These are phyloP conservation scores for Pectinophora gossypiella DNA, from an alignment of 1,140 invertebrate genomes.

Conservation along the genomic window DNA sequence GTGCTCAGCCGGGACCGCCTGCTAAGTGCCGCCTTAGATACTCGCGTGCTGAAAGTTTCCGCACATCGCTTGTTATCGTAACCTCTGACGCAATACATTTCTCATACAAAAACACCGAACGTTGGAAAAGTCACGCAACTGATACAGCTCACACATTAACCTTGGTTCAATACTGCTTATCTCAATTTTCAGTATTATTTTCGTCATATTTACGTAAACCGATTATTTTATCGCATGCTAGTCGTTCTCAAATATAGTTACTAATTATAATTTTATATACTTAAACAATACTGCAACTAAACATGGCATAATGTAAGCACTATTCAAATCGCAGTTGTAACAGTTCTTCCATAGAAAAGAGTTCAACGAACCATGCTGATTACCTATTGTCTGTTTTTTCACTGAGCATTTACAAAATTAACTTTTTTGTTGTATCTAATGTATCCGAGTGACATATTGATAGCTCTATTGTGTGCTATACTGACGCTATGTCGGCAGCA, in stretches of 20 bases:
- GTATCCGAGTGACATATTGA: background rate
- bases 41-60: background rate
- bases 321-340: no score
- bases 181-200: background rate
- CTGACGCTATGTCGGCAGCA: background rate
- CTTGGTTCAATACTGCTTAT: background rate
- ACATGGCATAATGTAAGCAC: no score
- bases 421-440: background rate
- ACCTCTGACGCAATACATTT: no score
- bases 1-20: background rate
- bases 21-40: background rate
- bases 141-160: background rate
- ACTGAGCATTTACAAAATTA: background rate
- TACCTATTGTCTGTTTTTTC: conserved; percentile 5
- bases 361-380: conserved; percentile 4
- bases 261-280: no score
- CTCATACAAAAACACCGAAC: background rate
- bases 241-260: background rate
- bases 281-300: no score
- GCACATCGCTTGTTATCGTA: background rate
- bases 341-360: conserved; percentile 1
- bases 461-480: background rate
- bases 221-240: background rate
- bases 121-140: conserved; percentile 1
- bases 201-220: background rate